phyloP scores from a whole-genome alignment of 2,888 invertebrate genomes.

The Agrochola circellaris region DNA sequence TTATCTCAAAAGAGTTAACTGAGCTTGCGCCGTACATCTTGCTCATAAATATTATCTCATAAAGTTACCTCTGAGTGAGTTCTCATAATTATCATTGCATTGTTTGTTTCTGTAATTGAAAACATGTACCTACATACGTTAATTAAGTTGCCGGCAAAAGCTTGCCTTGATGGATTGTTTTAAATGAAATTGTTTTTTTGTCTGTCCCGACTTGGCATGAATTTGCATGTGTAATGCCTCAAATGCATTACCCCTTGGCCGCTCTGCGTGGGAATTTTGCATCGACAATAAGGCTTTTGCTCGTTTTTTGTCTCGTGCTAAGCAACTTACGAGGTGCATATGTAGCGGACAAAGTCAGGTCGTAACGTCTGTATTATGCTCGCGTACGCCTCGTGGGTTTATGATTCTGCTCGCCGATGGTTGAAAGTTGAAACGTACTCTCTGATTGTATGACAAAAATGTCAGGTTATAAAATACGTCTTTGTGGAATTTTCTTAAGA shows the following conservation, averaged over 20 bases:
- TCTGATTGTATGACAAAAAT: slow-evolving; percentile 38
- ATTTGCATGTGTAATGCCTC: slow-evolving; percentile 86
- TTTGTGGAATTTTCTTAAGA: slow-evolving; percentile 21
- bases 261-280: slow-evolving; percentile 82
- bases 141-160: slow-evolving; percentile 86
- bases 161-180: slow-evolving; percentile 85
- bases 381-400: slow-evolving; percentile 48
- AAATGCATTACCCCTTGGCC: slow-evolving; percentile 82
- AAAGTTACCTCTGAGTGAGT: slow-evolving; percentile 54
- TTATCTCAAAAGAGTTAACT: slow-evolving; percentile 20
- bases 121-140: slow-evolving; percentile 76
- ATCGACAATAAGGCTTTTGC: slow-evolving; percentile 75
- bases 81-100: slow-evolving; percentile 71
- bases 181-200: slow-evolving; percentile 82
- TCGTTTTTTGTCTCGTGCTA: slow-evolving; percentile 84
- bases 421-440: slow-evolving; percentile 35
- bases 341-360: slow-evolving; percentile 63
- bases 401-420: slow-evolving; percentile 39
- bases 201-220: slow-evolving; percentile 80
- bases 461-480: slow-evolving; percentile 19
- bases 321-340: slow-evolving; percentile 71
- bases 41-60: slow-evolving; percentile 58
- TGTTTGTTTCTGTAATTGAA: slow-evolving; percentile 89
- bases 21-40: slow-evolving; percentile 14
- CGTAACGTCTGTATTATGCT: slow-evolving; percentile 68